Evolutionary conservation across 2,888 invertebrate species (phyloP), one percentile per base, ranked within the genome.

Genomic region (Gari tellinella): DNA sequence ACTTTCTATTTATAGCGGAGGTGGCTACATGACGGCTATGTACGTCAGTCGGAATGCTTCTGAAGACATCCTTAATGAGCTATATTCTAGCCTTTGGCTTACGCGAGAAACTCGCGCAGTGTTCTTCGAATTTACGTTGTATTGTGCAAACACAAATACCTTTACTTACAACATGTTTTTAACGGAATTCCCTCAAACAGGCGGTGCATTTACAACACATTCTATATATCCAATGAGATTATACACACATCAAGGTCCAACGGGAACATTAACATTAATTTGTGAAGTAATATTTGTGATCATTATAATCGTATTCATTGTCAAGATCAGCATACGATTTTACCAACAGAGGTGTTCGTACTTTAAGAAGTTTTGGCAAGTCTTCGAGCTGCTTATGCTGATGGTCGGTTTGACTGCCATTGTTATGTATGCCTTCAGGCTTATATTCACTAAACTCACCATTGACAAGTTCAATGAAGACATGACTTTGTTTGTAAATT

Each of bases 71-170:
- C 46, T 83, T 19, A 58, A 82, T 2, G 85, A 87, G 46, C 64
- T 87, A 0, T 66, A 58, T 14, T 17, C 51, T 0, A 56, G 58
- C 15, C 41, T 68, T 15, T 89, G 89, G 89, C 55, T 89, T 12
- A 88, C 89, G 56, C 49, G 83, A 19, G 75, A 84, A 10, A 87
- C 88, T 4, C 65, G 88, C 31, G 88, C 84, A 1, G 79, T 89
- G 12, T 80, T 88, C 45, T 55, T 89, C 5, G 89, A 89, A 62
- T 87, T 88, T 51, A 88, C 85, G 15, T 46, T 89, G 7, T 88
- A 86, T 67, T 86, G 83, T 51, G 66, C 82, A 17, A 82, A 85
- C 43, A 73, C 81, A 0, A 89, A 89, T 64, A 56, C 88, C 56
- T 90, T 90, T 62, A 74, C 81, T 7, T 85, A 85, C 53, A 78